Evolutionary conservation across 2,113 vertebrate genomes (phyloP), one percentile per base, ranked within the genome.

Genomic region (Rutilus rutilus): DNA sequence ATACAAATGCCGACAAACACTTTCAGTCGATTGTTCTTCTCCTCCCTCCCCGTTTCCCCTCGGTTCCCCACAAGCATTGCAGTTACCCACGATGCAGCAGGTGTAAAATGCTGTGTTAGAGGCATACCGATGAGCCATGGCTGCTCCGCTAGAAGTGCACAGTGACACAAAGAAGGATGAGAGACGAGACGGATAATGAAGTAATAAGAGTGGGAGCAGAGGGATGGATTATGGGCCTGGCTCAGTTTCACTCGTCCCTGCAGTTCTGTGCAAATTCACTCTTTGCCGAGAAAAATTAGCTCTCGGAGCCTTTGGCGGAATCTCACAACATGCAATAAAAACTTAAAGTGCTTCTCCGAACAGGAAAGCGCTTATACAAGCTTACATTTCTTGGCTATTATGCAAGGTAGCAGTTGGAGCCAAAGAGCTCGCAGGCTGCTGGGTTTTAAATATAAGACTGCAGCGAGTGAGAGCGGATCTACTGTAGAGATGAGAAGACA

Each of bases 61-160:
- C 33, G 6, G 71, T 71, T 73, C 86, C 84, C 59, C 78, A 76
- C 33, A 79, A 85, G 76, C 39, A 86, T 89, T 67, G 57, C 82
- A 86, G 81, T 79, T 65, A 87, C 39, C 76, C 86, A 73, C 64
- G 42, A 74, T 87, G 81, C 75, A 57, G n/a, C 74, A 81, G 80
- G 78, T 81, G 88, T 57, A 89, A 52, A 64, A 83, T 81, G 27
- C 73, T 45, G 65, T 42, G 54, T 73, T 74, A 69, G 76, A 85
- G 85, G 78, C 81, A 86, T 90, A 85, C 87, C 74, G 89, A 92
- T 86, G 86, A 73, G 88, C 59, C 27, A 77, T 59, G 85, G 64
- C 73, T 60, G 23, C 50, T 84, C 14, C 14, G n/a, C 36, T 9
- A 80, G 60, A 80, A 57, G 36, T 62, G 69, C 67, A 75, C 67